A percentile compares a stretch with the other conserved stretches of the same genome.
Evolutionary conservation across 2,797 vertebrate genomes (phyloP).

Genomic region (Aphelocoma californica): DNA sequence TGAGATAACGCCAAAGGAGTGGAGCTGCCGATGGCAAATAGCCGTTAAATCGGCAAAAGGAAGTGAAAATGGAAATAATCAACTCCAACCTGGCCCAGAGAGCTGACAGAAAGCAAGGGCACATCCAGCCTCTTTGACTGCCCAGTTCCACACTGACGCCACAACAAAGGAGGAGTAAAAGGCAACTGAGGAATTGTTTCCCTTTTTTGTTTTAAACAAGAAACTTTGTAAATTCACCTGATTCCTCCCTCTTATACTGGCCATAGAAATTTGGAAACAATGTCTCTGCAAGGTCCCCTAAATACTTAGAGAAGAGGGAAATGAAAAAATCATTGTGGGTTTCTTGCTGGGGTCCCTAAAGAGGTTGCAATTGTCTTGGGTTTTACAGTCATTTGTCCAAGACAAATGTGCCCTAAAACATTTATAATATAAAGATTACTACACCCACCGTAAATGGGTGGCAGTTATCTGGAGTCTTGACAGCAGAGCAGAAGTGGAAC

Average conservation of each 20-base stretch:
- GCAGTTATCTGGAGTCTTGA: not conserved
- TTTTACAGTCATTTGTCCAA: not conserved
- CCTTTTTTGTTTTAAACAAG: not conserved
- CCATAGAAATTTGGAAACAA: not conserved
- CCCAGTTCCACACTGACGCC: not conserved
- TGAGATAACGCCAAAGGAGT: conserved; percentile 60
- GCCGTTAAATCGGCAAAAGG: conserved; percentile 62
- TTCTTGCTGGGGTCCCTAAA: not conserved
- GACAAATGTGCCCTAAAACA: not conserved
- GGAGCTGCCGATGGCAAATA: conserved; percentile 41
- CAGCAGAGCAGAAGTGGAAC: not conserved
- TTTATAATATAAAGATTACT: not conserved
- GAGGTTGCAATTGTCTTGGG: not conserved
- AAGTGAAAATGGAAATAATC: conserved; percentile 71
- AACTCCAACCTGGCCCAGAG: not conserved
- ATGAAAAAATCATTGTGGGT: not conserved
- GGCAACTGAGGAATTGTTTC: not conserved
- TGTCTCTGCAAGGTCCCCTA: not conserved
- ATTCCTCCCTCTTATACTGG: not conserved
- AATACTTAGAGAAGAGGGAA: not conserved
- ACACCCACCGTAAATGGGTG: not conserved
- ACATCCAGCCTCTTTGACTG: not conserved
- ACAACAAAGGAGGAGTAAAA: not conserved
- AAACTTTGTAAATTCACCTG: not conserved
- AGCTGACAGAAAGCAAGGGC: not conserved